phyloP scores from a whole-genome alignment of 1,140 invertebrate genomes.

The Forficula auricularia region DNA sequence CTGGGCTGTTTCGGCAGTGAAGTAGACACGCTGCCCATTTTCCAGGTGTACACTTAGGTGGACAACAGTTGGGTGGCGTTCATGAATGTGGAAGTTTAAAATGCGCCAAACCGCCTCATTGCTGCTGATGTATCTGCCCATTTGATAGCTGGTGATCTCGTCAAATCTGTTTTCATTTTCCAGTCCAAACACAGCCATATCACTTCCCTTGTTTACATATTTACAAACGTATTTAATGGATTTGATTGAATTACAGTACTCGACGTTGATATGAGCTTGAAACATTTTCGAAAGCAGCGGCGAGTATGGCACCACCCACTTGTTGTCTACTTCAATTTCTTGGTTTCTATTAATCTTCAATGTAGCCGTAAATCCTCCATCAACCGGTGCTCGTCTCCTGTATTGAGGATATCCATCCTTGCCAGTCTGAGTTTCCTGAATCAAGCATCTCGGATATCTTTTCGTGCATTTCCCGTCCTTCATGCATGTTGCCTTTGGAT shows the following conservation, averaged over 20 bases:
- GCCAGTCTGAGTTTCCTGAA: slow-evolving; percentile 16
- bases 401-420: slow-evolving; percentile 25
- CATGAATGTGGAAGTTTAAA: slow-evolving; percentile 25
- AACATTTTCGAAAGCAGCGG: slow-evolving; percentile 19
- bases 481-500: slow-evolving; percentile 30
- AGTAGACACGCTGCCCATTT: slow-evolving; percentile 26
- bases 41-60: slow-evolving; percentile 27
- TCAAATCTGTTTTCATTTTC: slow-evolving; percentile 7
- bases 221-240: slow-evolving; percentile 30
- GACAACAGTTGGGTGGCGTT: slow-evolving; percentile 24
- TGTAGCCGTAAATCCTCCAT: slow-evolving; percentile 8
- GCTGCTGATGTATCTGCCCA: slow-evolving; percentile 17
- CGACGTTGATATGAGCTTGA: slow-evolving; percentile 30
- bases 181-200: slow-evolving; percentile 16
- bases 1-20: slow-evolving; percentile 17
- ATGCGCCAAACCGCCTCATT: slow-evolving; percentile 22
- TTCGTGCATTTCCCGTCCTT: slow-evolving; percentile 27
- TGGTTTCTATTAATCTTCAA: slow-evolving; percentile 13
- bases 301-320: slow-evolving; percentile 24
- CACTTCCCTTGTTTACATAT: slow-evolving; percentile 20
- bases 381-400: slow-evolving; percentile 11
- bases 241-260: slow-evolving; percentile 31
- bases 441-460: slow-evolving; percentile 22
- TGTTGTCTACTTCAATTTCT: slow-evolving; percentile 21
- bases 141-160: slow-evolving; percentile 6